A percentile compares a stretch with the other conserved stretches of the same genome.
Evolutionary conservation across 37 sponge, comb jelly and placozoan genomes (phyloP).

Genomic region (Aphrocallistes beatrix): DNA sequence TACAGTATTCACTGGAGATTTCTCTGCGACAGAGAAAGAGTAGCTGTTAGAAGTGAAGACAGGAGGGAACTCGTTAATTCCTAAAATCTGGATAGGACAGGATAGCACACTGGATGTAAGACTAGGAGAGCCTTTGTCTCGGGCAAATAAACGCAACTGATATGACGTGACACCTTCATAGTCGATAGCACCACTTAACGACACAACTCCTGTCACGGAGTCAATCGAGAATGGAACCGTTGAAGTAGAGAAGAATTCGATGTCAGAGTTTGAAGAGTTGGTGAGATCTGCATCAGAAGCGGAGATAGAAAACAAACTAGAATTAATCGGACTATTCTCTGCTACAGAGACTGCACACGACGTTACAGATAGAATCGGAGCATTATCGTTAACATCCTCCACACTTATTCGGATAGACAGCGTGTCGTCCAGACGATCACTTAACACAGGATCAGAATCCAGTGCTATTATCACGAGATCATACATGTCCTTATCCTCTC

Average conservation of each 20-base stretch:
- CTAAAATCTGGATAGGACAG: background rate
- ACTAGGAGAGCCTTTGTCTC: background rate
- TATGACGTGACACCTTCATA: background rate
- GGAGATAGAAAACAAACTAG: background rate
- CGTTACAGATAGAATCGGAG: background rate
- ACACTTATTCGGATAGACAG: background rate
- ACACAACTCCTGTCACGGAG: background rate
- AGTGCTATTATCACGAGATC: conserved; percentile 9
- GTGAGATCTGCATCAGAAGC: background rate
- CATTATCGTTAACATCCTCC: conserved; percentile 19
- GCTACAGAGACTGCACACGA: background rate
- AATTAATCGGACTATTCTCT: background rate
- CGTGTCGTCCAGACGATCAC: background rate
- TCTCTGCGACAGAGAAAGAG: background rate
- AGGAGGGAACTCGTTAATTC: background rate
- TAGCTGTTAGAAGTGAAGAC: background rate
- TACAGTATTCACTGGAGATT: background rate
- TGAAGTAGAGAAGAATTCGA: background rate
- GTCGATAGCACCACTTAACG: background rate
- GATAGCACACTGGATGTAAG: background rate
- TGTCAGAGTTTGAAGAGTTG: background rate
- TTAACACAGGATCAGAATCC: background rate
- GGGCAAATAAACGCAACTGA: background rate
- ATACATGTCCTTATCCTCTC: conserved; percentile 3
- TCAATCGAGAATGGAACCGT: background rate